These are phyloP conservation scores for Cossypha niveicapilla DNA, from an alignment of 2,797 vertebrate genomes.

Conservation along the genomic window DNA sequence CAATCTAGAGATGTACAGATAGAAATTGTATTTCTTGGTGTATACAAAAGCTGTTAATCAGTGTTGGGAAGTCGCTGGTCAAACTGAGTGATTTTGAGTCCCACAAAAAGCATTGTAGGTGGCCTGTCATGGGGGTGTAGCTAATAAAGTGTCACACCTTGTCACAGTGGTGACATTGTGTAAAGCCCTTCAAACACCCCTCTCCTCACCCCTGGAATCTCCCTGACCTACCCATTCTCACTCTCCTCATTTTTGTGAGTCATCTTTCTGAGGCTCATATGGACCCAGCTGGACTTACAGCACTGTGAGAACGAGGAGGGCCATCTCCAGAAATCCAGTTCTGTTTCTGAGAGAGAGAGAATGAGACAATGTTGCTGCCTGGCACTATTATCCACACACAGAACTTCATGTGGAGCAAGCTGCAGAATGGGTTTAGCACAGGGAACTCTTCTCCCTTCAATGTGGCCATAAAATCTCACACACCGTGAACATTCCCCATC, in stretches of 20 bases:
- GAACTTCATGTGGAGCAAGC: neutral
- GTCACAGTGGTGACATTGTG: neutral
- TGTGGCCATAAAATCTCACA: fast-evolving
- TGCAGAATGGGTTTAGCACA: neutral
- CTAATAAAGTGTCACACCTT: neutral
- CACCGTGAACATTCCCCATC: fast-evolving
- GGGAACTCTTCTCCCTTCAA: neutral
- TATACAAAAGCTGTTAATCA: neutral
- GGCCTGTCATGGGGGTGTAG: neutral
- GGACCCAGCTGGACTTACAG: no score
- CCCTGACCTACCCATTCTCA: neutral
- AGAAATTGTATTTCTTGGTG: neutral
- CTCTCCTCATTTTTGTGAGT: neutral
- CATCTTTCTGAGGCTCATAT: no score
- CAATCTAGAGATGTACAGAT: neutral
- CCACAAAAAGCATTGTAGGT: neutral
- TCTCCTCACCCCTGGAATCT: neutral
- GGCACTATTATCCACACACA: neutral
- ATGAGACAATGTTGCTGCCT: no score
- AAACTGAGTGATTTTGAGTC: neutral
- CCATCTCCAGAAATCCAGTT: no score
- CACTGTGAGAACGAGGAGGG: no score
- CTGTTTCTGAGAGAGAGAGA: no score
- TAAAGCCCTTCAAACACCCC: neutral
- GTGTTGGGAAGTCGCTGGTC: neutral